phyloP scores from a whole-genome alignment of 2,888 invertebrate species.

The Lobophora halterata region DNA sequence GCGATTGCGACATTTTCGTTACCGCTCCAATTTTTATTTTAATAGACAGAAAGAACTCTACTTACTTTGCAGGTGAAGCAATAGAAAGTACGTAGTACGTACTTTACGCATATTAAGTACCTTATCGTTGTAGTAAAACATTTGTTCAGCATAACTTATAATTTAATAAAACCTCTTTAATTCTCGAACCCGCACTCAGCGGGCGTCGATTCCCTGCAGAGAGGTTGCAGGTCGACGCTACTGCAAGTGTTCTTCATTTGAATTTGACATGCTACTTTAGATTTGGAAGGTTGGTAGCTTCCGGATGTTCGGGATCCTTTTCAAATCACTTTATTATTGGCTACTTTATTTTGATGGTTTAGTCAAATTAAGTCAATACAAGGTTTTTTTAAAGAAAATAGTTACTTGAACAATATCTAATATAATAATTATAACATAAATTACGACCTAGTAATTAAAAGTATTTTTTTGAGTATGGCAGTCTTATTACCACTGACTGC shows the following conservation, averaged over 20 bases:
- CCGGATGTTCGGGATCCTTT: conserved; percentile 23
- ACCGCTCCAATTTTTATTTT: too few species aligned
- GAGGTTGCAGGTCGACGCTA: conserved; percentile 32
- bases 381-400: too few species aligned
- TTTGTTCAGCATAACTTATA: too few species aligned
- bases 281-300: conserved; percentile 6
- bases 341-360: conserved; percentile 7
- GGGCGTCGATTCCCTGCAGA: conserved; percentile 36
- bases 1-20: too few species aligned
- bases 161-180: conserved; percentile 29
- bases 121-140: too few species aligned
- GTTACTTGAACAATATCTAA: conserved; percentile 18
- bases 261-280: conserved; percentile 31
- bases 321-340: conserved; percentile 2
- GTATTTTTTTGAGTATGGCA: conserved; percentile 7
- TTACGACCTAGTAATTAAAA: conserved; percentile 12
- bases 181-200: conserved; percentile 33
- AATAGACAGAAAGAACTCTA: too few species aligned
- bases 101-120: too few species aligned
- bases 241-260: conserved; percentile 39
- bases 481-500: too few species aligned
- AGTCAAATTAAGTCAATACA: too few species aligned
- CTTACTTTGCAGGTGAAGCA: too few species aligned
- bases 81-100: too few species aligned
- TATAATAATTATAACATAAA: too few species aligned